These are phyloP conservation scores for Charina bottae DNA, from an alignment of 2,113 vertebrate species.

Conservation along the genomic window DNA sequence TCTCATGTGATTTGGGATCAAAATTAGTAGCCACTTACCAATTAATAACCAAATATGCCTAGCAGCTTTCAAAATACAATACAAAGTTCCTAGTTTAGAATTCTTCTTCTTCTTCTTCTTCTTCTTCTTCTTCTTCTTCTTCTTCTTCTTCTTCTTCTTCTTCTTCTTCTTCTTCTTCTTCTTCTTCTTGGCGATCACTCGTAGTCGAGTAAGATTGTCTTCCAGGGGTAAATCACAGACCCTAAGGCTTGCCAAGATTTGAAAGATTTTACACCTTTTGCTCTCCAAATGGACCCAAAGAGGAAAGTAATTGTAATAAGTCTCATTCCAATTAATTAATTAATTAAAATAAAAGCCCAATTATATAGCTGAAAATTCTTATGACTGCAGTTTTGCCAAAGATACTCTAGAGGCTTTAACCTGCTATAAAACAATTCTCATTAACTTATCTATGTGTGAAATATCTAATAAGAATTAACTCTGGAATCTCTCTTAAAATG, in stretches of 20 bases:
- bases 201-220: too few species aligned
- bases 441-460: neutral
- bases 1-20: neutral
- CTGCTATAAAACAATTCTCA: neutral
- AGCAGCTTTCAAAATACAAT: neutral
- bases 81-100: neutral
- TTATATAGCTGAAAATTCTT: neutral
- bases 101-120: too few species aligned
- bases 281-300: neutral
- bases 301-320: neutral
- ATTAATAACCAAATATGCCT: neutral
- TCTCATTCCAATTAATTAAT: neutral
- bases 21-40: neutral
- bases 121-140: too few species aligned
- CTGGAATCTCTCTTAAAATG: neutral
- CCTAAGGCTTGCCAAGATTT: neutral
- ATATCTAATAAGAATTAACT: neutral
- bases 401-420: neutral
- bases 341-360: neutral
- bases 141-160: too few species aligned
- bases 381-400: neutral
- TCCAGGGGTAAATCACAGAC: too few species aligned
- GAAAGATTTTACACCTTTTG: neutral
- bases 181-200: too few species aligned
- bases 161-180: too few species aligned